Percentiles rank a stretch among this genome's conserved stretches.
These are phyloP conservation scores for Hybos culiciformis DNA, from an alignment of 2,888 invertebrate genomes.

Conservation along the genomic window DNA sequence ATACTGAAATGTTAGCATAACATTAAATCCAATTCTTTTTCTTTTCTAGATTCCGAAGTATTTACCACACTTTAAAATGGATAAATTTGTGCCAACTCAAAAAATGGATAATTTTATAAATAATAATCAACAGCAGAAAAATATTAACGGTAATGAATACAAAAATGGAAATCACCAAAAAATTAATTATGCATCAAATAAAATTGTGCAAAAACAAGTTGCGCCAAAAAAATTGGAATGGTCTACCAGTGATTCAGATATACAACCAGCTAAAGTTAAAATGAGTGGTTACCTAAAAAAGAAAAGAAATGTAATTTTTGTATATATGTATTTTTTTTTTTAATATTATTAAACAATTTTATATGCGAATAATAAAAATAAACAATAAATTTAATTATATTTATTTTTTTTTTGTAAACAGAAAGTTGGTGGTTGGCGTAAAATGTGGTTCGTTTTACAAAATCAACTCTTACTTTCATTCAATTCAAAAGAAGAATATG, in stretches of 20 bases:
- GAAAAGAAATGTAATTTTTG: slow-evolving; percentile 24
- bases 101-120: too few relatives aligned
- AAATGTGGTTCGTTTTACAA: slow-evolving; percentile 27
- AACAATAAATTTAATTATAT: too few relatives aligned
- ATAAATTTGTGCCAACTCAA: too few relatives aligned
- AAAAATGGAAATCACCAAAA: too few relatives aligned
- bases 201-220: too few relatives aligned
- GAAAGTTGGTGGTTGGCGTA: slow-evolving; percentile 28
- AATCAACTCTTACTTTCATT: slow-evolving; percentile 25
- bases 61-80: too few relatives aligned
- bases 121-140: too few relatives aligned
- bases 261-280: slow-evolving; percentile 19
- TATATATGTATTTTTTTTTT: neutral
- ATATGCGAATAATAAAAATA: neutral
- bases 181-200: too few relatives aligned
- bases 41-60: too few relatives aligned
- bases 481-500: slow-evolving; percentile 25
- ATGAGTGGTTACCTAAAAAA: slow-evolving; percentile 27
- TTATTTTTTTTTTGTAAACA: slow-evolving; percentile 9
- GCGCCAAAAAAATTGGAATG: neutral
- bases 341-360: neutral
- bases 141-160: too few relatives aligned
- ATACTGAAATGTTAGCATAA: too few relatives aligned
- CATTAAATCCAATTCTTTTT: too few relatives aligned
- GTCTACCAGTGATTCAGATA: neutral